Evolutionary conservation across 2,113 vertebrate species (phyloP).

Genomic region (Perca fluviatilis): DNA sequence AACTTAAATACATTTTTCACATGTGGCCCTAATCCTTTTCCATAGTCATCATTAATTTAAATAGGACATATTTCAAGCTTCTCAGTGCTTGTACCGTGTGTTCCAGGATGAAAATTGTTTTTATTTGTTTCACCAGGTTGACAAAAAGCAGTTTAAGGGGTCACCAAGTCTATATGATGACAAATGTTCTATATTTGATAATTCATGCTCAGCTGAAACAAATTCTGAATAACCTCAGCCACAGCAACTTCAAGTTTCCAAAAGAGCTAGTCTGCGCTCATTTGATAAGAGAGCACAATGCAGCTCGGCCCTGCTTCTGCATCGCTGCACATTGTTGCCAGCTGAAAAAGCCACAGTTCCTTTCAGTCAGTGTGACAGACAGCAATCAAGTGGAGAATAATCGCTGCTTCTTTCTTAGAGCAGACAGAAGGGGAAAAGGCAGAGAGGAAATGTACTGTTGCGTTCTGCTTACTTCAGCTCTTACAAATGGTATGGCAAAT

Average conservation of each 20-base stretch:
- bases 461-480: constrained; percentile 44
- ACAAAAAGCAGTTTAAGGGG: not conserved
- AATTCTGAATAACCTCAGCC: constrained; percentile 23
- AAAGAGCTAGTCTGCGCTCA: constrained; percentile 10
- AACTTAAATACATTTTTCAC: too few species aligned
- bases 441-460: constrained; percentile 40
- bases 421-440: constrained; percentile 23
- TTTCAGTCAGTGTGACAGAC: constrained; percentile 59
- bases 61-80: not conserved
- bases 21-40: too few species aligned
- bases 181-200: not conserved
- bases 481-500: constrained; percentile 27
- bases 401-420: constrained; percentile 17
- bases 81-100: not conserved
- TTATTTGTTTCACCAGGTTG: not conserved
- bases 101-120: not conserved
- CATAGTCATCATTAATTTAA: not conserved
- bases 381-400: constrained; percentile 59
- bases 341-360: constrained; percentile 30
- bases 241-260: constrained; percentile 22
- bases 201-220: not conserved
- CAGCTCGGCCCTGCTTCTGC: constrained; percentile 29
- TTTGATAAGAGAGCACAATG: constrained; percentile 45
- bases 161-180: not conserved
- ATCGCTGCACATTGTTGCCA: constrained; percentile 37